These are phyloP conservation scores for Hypothenemus hampei DNA, from an alignment of 1,140 invertebrate genomes.

Conservation along the genomic window DNA sequence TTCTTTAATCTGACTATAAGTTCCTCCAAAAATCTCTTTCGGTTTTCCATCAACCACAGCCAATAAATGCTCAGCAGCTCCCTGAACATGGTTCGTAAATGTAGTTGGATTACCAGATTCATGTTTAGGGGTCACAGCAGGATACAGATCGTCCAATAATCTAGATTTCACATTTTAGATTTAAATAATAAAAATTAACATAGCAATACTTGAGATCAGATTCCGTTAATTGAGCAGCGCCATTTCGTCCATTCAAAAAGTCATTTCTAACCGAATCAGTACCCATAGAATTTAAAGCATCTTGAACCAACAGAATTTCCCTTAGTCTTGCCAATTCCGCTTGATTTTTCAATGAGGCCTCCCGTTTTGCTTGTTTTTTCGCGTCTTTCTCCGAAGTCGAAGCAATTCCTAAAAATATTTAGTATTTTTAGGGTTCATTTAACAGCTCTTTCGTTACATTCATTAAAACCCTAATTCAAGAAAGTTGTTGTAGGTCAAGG, in stretches of 20 bases:
- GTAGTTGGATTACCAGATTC: conserved; percentile 53
- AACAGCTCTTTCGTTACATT: no score
- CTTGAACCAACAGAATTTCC: conserved; percentile 68
- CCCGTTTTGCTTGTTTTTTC: conserved; percentile 78
- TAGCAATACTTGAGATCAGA: conserved; percentile 29
- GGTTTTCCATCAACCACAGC: conserved; percentile 75
- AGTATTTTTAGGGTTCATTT: no score
- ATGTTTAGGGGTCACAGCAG: conserved; percentile 61
- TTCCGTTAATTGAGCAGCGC: conserved; percentile 53
- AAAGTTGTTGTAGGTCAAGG: no score
- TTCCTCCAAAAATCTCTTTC: conserved; percentile 68
- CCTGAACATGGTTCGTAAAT: conserved; percentile 62
- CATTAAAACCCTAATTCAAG: no score
- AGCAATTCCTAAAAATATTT: conserved; percentile 49
- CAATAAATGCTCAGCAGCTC: conserved; percentile 75
- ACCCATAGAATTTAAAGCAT: conserved; percentile 73
- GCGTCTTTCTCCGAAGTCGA: conserved; percentile 71
- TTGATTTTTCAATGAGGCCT: conserved; percentile 59
- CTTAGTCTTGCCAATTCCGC: conserved; percentile 60
- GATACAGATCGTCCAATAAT: conserved; percentile 52
- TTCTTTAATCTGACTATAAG: conserved; percentile 74
- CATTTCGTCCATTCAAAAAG: conserved; percentile 76
- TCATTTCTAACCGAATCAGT: conserved; percentile 68
- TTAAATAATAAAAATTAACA: neutral
- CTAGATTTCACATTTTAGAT: conserved; percentile 37